phyloP scores from a whole-genome alignment of 1,140 invertebrate genomes.

The Apolygus lucorum region DNA sequence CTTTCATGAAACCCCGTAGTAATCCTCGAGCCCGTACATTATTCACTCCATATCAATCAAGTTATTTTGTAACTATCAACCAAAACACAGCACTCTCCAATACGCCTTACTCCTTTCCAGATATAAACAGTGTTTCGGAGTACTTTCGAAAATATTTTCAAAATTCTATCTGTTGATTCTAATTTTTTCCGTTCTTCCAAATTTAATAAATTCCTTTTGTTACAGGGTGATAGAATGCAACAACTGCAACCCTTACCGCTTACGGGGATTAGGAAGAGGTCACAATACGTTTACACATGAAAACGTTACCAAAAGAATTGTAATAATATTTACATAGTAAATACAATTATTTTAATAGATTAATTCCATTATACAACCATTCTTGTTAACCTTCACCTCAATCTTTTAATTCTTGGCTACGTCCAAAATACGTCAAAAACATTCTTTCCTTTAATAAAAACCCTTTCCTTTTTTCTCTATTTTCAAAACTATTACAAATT shows the following conservation, averaged over 20 bases:
- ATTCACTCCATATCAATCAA: too few species aligned
- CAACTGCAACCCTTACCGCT: constrained; percentile 21
- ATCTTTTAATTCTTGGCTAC: background rate
- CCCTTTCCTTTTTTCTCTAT: too few species aligned
- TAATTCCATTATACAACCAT: constrained; percentile 21
- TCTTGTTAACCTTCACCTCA: constrained; percentile 18
- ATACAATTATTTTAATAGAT: constrained; percentile 27
- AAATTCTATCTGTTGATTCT: too few species aligned
- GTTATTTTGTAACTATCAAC: too few species aligned
- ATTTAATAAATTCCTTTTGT: background rate
- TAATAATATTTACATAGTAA: constrained; percentile 26
- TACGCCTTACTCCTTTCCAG: too few species aligned
- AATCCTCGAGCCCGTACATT: too few species aligned
- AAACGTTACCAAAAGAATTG: constrained; percentile 6
- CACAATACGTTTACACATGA: constrained; percentile 26
- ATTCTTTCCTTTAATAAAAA: too few species aligned
- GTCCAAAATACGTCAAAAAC: background rate
- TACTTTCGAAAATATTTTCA: too few species aligned
- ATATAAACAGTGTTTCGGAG: too few species aligned
- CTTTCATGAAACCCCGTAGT: too few species aligned
- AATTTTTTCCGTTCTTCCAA: too few species aligned
- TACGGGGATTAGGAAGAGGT: constrained; percentile 20
- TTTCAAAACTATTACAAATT: background rate
- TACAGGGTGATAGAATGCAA: constrained; percentile 18
- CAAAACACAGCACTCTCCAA: too few species aligned